Percentiles rank a stretch among this genome's conserved stretches.
Conservation (phyloP, 2,113 vertebrate genomes). For the Tychaedon coryphoeus region DNA sequence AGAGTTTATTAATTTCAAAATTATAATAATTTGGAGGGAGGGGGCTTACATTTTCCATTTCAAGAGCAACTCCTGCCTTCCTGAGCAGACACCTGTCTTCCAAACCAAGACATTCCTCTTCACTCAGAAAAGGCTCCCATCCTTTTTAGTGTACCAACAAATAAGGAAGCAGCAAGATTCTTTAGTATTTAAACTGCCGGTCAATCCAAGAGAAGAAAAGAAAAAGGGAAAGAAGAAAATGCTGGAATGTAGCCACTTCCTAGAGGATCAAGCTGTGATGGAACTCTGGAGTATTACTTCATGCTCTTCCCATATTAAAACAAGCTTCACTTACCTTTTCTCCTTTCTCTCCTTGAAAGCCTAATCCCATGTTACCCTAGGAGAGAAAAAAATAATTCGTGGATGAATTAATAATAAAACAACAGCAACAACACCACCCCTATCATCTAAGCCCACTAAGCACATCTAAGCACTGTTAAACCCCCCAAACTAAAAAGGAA, state of each 20-base stretch:
- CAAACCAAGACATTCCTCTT: neutral
- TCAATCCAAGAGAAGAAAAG: neutral
- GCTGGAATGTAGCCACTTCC: neutral
- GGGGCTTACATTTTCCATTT: too few relatives aligned
- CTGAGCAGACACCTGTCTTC: too few relatives aligned
- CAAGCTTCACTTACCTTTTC: conserved; percentile 79
- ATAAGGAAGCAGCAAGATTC: neutral
- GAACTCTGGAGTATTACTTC: neutral
- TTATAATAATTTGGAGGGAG: too few relatives aligned
- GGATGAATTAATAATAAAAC: neutral
- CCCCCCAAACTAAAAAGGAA: neutral
- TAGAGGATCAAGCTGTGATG: neutral
- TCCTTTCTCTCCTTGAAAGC: conserved; percentile 88
- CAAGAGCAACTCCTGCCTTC: too few relatives aligned
- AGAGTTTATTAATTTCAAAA: too few relatives aligned
- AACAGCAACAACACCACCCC: neutral
- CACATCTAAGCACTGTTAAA: neutral
- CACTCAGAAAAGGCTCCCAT: neutral
- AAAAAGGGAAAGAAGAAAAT: neutral
- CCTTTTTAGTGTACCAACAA: neutral
- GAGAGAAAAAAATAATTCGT: neutral
- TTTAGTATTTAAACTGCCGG: neutral
- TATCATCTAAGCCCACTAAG: neutral
- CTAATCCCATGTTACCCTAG: conserved; percentile 84
- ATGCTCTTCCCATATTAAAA: neutral